Evolutionary conservation across 1,140 invertebrate genomes (phyloP).

Genomic region (Portunus trituberculatus): DNA sequence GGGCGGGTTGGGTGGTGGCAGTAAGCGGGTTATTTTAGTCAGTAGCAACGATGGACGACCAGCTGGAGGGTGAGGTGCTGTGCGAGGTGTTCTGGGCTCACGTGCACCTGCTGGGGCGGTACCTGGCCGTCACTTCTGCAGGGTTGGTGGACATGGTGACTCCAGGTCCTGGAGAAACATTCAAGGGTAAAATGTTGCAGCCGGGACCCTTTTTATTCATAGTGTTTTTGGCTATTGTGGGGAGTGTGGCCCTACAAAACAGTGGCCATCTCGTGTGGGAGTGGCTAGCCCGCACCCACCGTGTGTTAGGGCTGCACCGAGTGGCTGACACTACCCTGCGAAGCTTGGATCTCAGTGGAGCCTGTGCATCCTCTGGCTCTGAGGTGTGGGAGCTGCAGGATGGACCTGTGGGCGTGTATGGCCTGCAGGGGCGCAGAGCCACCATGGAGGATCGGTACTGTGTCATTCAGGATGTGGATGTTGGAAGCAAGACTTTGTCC

Average conservation of each 20-base stretch:
- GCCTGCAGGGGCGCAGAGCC: conserved; percentile 73
- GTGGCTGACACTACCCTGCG: conserved; percentile 43
- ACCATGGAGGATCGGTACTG: conserved; percentile 76
- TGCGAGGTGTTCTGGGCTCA: conserved; percentile 69
- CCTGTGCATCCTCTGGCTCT: neutral
- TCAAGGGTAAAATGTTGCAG: conserved; percentile 64
- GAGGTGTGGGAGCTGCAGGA: conserved; percentile 67
- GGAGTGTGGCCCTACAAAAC: conserved; percentile 61
- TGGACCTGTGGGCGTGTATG: conserved; percentile 72
- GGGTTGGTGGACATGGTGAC: conserved; percentile 53
- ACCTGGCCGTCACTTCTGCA: conserved; percentile 57
- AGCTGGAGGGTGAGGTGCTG: conserved; percentile 69
- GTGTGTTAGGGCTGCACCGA: conserved; percentile 45
- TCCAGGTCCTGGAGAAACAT: conserved; percentile 46
- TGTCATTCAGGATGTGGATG: conserved; percentile 74
- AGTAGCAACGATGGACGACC: conserved; percentile 63
- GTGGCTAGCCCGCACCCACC: conserved; percentile 30
- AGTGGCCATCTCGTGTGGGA: conserved; percentile 62
- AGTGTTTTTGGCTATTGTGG: conserved; percentile 68
- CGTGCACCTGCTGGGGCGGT: conserved; percentile 59
- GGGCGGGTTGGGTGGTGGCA: neutral
- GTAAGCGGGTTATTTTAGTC: neutral
- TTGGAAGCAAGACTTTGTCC: conserved; percentile 75
- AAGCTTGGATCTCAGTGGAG: conserved; percentile 26
- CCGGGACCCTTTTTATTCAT: conserved; percentile 68